Evolutionary conservation across 2,797 vertebrate genomes (phyloP).

Genomic region (Zenarchopterus dispar): DNA sequence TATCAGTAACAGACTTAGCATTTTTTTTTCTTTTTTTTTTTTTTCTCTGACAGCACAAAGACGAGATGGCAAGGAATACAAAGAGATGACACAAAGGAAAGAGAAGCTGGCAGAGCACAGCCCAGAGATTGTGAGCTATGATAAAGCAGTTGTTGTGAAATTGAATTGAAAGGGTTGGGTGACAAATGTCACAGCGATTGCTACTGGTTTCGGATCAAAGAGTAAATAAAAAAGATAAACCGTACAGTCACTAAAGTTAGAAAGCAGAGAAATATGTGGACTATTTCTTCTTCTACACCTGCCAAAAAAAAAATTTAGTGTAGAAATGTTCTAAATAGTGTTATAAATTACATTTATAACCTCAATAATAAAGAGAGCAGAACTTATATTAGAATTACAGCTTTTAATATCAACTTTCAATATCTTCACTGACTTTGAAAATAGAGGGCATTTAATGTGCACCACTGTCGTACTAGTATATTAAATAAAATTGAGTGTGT

Average conservation of each 20-base stretch:
- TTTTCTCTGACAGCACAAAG: slow-evolving; percentile 29
- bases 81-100: slow-evolving; percentile 66
- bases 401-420: slow-evolving; percentile 60
- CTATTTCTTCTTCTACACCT: slow-evolving; percentile 27
- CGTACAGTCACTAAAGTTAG: slow-evolving; percentile 48
- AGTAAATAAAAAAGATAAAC: slow-evolving; percentile 80
- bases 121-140: slow-evolving; percentile 71
- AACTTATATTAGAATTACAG: slow-evolving; percentile 35
- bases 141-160: slow-evolving; percentile 82
- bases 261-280: slow-evolving; percentile 41
- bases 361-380: slow-evolving; percentile 43
- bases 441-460: slow-evolving; percentile 37
- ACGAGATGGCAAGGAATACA: slow-evolving; percentile 48
- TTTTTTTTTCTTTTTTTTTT: slow-evolving; percentile 43
- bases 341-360: slow-evolving; percentile 56
- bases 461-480: slow-evolving; percentile 13
- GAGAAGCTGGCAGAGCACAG: slow-evolving; percentile 55
- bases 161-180: slow-evolving; percentile 82
- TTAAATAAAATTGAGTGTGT: slow-evolving; percentile 57
- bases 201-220: slow-evolving; percentile 78
- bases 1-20: neutral
- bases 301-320: slow-evolving; percentile 21
- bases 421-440: slow-evolving; percentile 58
- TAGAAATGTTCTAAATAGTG: slow-evolving; percentile 44
- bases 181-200: slow-evolving; percentile 82